Conservation (phyloP, 1,140 invertebrate genomes). For the Bicyclus anynana region DNA sequence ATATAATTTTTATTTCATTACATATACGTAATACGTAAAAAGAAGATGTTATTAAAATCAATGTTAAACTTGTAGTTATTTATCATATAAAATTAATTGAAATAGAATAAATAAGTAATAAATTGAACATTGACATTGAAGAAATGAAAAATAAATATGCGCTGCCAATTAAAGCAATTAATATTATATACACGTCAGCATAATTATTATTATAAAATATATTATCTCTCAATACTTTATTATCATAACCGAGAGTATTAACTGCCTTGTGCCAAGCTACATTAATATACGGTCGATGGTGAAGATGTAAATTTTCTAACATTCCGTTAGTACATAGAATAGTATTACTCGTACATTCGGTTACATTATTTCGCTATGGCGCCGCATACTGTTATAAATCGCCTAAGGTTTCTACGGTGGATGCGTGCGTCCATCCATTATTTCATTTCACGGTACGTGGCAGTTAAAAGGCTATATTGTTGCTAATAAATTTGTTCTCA, state of each 20-base stretch:
- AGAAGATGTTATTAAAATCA: too few relatives aligned
- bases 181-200: neutral
- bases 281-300: slow-evolving; percentile 4
- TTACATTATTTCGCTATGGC: slow-evolving; percentile 3
- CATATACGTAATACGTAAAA: too few relatives aligned
- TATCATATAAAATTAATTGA: too few relatives aligned
- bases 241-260: neutral
- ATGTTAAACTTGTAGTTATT: too few relatives aligned
- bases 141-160: too few relatives aligned
- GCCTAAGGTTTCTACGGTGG: slow-evolving; percentile 9
- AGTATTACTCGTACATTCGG: slow-evolving; percentile 1
- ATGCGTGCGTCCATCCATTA: slow-evolving; percentile 40
- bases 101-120: too few relatives aligned
- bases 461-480: slow-evolving; percentile 33
- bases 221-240: neutral
- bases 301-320: slow-evolving; percentile 1
- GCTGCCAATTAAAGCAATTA: too few relatives aligned
- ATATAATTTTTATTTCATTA: too few relatives aligned
- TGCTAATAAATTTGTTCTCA: slow-evolving; percentile 27
- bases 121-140: too few relatives aligned
- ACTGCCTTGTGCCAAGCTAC: neutral
- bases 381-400: slow-evolving; percentile 3
- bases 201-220: neutral
- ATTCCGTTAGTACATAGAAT: slow-evolving; percentile 1
- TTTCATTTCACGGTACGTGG: slow-evolving; percentile 35